Evolutionary conservation across 2,113 vertebrate species (phyloP), one percentile per base, ranked within the genome.

Genomic region (Potamarius usumacintae): DNA sequence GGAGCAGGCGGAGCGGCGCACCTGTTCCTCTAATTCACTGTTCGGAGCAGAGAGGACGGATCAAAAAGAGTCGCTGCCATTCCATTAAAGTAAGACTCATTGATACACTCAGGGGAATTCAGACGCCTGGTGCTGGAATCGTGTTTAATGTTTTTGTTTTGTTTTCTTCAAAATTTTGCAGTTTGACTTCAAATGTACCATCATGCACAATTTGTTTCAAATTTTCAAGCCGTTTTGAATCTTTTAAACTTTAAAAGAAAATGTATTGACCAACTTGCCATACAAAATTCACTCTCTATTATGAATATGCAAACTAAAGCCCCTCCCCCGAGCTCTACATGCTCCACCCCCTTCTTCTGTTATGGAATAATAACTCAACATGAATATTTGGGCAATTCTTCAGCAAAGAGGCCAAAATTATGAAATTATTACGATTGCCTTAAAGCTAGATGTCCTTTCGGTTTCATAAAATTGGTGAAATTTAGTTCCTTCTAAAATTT

Each of bases 1-100:
- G 78, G 89, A 93, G 87, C 91, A 27, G 90, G 88, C 89, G 92
- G 94, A 93, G 89, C 86, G 91, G 90, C 90, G 94, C 95, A 95
- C 94, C 94, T 95, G 95, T 94, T 95, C 65, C 58, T 67, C 89
- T 94, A 93, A 95, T 94, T 92, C 94, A 92, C 90, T 84, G 89
- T 91, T 91, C 91, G 87, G 91, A 89, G 82, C 85, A 84, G 88
- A 90, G 58, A 71, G 90, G 90, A 2, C 6, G 84, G 27, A 76
- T 7, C 42, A 42, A 48, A 88, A 52, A 62, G 92, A 94, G 88
- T 85, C 88, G 87, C 89, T 91, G 93, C 92, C 94, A 92, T 91
- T 91, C 63, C 87, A 91, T 93, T 90, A 92, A 91, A 93, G 87
- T 62, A 85, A 79, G 85, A 90, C 90, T 91, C 87, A 10, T 15